Conservation (phyloP, 1,140 invertebrate genomes). For the Drosophila lacertosa region DNA sequence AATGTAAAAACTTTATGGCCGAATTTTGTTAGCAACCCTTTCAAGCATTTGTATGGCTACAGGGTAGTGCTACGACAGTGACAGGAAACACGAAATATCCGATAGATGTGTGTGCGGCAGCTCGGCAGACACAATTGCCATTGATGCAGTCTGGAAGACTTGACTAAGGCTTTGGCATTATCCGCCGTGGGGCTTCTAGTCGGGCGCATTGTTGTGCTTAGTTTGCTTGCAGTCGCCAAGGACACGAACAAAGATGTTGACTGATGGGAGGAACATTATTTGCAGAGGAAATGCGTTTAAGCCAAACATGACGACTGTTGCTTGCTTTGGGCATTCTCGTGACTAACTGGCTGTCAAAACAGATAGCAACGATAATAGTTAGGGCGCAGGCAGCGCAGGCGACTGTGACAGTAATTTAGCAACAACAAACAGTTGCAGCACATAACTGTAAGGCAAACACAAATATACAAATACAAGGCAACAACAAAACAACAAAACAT, state of each 20-base stretch:
- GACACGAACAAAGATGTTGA: slow-evolving; percentile 23
- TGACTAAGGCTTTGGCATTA: slow-evolving; percentile 29
- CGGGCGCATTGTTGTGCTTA: slow-evolving; percentile 34
- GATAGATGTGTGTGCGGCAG: slow-evolving; percentile 17
- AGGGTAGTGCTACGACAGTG: slow-evolving; percentile 11
- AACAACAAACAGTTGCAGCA: slow-evolving; percentile 63
- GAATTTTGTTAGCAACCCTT: too few relatives aligned
- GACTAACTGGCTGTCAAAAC: slow-evolving; percentile 78
- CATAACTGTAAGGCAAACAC: slow-evolving; percentile 73
- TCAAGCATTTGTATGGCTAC: neutral
- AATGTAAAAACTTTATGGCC: too few relatives aligned
- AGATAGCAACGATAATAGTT: slow-evolving; percentile 36
- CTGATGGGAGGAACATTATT: slow-evolving; percentile 51
- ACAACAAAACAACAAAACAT: slow-evolving; percentile 23
- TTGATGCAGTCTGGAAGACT: slow-evolving; percentile 14
- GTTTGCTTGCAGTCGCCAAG: slow-evolving; percentile 31
- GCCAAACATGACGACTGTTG: slow-evolving; percentile 46
- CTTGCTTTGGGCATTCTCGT: slow-evolving; percentile 43
- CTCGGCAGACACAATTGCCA: slow-evolving; percentile 40
- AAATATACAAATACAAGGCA: slow-evolving; percentile 21
- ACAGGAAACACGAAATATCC: slow-evolving; percentile 55
- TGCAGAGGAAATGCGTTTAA: slow-evolving; percentile 74
- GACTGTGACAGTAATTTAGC: slow-evolving; percentile 69
- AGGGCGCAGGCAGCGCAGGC: slow-evolving; percentile 58
- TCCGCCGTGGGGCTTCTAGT: slow-evolving; percentile 7